Evolutionary conservation across 1,140 invertebrate species (phyloP), one percentile per base, ranked within the genome.

Genomic region (Lepidurus couesii): DNA sequence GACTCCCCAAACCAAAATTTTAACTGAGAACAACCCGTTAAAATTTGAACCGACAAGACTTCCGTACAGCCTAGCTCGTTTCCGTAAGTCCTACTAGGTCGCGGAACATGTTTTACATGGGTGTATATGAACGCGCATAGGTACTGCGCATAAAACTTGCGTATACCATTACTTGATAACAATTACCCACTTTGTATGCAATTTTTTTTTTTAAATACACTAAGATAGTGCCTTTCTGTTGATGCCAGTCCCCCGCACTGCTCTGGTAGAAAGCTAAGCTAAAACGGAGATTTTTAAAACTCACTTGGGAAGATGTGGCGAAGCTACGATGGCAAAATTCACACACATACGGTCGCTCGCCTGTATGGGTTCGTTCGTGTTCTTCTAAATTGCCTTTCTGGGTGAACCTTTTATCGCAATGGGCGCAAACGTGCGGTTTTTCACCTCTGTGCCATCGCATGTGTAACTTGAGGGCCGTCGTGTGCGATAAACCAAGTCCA

Each of bases 401-500:
- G 10, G 89, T 88, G 81, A 91, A 90, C 75, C 85, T 85, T 82
- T 90, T 90, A 9, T 86, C 82, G 80, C 90, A 91, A 6, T 89
- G 83, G 7, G 89, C 84, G 80, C 90, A 91, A 47, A 85, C 84
- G 75, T 87, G 90, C 0, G 89, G 89, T 80, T 90, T 90, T 53
- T 89, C 86, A 9, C 89, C 89, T 82, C 82, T 87, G 82, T 91
- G 90, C 78, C 91, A 90, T 13, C 89, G 88, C 81, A 90, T 87
- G 83, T 92, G 91, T 44, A 92, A 83, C 5, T 88, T 91, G 4
- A 92, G 86, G 81, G 90, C 91, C 8, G 91, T 91, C 85, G 91
- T 92, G 82, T 92, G 91, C 2, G 90, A 87, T 84, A 92, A 92
- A 77, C 86, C 88, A 81, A 93, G 92, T 10, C 90, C 90, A 84